Percentiles rank a stretch among this genome's conserved stretches.
phyloP scores from a whole-genome alignment of 1,140 invertebrate species.

The Onthophagus taurus region DNA sequence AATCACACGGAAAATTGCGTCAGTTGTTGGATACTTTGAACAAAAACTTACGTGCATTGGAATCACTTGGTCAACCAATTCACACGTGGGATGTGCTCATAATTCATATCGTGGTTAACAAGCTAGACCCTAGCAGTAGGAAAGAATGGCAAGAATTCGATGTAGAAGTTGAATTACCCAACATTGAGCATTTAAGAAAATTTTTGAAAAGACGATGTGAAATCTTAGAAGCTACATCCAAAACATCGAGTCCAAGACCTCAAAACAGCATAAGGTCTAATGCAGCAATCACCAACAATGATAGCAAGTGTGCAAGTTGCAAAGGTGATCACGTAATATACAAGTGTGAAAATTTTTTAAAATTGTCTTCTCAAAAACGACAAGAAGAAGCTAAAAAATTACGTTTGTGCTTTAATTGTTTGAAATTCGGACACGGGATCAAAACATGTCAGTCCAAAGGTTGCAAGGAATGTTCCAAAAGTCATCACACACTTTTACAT shows the following conservation, averaged over 20 bases:
- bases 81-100: slow-evolving; percentile 16
- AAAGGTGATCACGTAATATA: slow-evolving; percentile 5
- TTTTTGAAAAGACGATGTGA: slow-evolving; percentile 13
- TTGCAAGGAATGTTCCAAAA: slow-evolving; percentile 3
- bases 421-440: neutral
- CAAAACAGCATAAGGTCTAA: neutral
- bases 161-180: neutral
- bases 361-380: slow-evolving; percentile 2
- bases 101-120: slow-evolving; percentile 11
- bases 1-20: slow-evolving; percentile 3
- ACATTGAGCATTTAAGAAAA: slow-evolving; percentile 9
- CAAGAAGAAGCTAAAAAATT: neutral
- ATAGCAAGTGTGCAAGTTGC: slow-evolving; percentile 1
- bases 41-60: slow-evolving; percentile 7
- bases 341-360: slow-evolving; percentile 13
- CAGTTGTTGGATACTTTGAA: slow-evolving; percentile 3
- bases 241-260: neutral
- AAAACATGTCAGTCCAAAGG: neutral
- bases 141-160: slow-evolving; percentile 14
- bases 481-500: slow-evolving; percentile 9
- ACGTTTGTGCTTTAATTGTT: slow-evolving; percentile 9
- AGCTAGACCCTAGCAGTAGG: slow-evolving; percentile 10
- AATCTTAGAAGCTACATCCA: slow-evolving; percentile 7
- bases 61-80: slow-evolving; percentile 10
- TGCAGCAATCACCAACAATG: neutral